These are phyloP conservation scores for Bombylius major DNA, from an alignment of 2,888 invertebrate species.

Conservation along the genomic window DNA sequence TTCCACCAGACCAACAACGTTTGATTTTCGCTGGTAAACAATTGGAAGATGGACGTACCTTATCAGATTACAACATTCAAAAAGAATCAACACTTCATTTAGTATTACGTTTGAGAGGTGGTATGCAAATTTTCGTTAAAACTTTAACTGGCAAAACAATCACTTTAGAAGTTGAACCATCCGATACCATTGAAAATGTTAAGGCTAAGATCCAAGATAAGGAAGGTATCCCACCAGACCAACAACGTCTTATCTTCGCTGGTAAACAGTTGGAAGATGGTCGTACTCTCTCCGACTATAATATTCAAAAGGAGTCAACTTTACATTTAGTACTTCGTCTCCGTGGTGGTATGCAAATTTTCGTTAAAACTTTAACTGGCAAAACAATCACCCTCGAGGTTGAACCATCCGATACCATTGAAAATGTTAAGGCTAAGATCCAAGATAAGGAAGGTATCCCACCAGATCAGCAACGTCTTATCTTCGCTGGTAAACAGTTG, in stretches of 20 bases:
- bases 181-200: conserved; percentile 24
- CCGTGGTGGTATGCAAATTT: too few relatives aligned
- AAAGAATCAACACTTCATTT: conserved; percentile 84
- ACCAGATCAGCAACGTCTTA: too few relatives aligned
- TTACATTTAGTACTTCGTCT: too few relatives aligned
- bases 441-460: too few relatives aligned
- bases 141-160: conserved; percentile 24
- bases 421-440: too few relatives aligned
- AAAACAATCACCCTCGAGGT: too few relatives aligned
- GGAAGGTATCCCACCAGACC: conserved; percentile 27
- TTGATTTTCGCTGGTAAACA: conserved; percentile 47
- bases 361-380: too few relatives aligned
- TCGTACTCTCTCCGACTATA: conserved; percentile 24
- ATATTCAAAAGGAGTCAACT: too few relatives aligned
- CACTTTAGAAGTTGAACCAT: conserved; percentile 26
- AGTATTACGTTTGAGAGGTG: conserved; percentile 76
- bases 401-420: too few relatives aligned
- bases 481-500: too few relatives aligned
- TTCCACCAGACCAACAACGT: conserved; percentile 27
- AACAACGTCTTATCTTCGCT: conserved; percentile 26
- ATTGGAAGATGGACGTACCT: conserved; percentile 79
- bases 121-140: conserved; percentile 37
- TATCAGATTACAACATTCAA: conserved; percentile 87
- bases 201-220: conserved; percentile 26
- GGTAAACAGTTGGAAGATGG: conserved; percentile 27